Conservation (phyloP, 2,797 vertebrate genomes). For the Odontamblyopus rebecca region DNA sequence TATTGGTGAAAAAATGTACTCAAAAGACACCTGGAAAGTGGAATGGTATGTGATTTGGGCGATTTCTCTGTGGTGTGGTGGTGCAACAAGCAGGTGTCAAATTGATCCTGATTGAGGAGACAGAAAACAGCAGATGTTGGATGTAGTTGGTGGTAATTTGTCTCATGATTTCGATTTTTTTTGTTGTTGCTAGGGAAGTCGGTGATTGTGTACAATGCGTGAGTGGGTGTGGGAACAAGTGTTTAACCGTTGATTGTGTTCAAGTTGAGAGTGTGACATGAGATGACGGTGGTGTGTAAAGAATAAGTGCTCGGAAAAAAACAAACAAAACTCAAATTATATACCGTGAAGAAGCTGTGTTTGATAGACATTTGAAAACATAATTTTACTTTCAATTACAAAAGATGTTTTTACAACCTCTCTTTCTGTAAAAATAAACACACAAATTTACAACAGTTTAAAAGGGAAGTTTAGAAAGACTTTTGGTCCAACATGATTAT, state of each 20-base stretch:
- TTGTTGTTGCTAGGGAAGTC: constrained; percentile 1
- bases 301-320: not conserved
- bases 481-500: no score
- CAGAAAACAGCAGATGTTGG: constrained; percentile 56
- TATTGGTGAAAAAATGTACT: constrained; percentile 21
- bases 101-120: constrained; percentile 61
- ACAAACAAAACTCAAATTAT: no score
- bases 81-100: constrained; percentile 61
- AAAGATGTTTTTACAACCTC: no score
- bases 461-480: no score
- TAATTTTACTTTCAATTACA: no score
- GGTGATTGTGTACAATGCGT: constrained; percentile 1
- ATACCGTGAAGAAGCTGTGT: no score
- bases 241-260: constrained; percentile 61
- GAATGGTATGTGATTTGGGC: constrained; percentile 8
- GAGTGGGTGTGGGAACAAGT: constrained; percentile 29
- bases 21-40: constrained; percentile 49
- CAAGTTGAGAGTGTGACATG: constrained; percentile 47
- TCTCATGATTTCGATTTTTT: constrained; percentile 38
- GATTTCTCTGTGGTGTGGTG: constrained; percentile 28
- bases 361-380: no score
- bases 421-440: no score
- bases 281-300: constrained; percentile 42
- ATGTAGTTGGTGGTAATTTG: constrained; percentile 32
- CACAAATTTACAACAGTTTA: no score